Conservation (phyloP, 37 sponge, comb jelly and placozoan genomes). For the Petrosia ficiformis region DNA sequence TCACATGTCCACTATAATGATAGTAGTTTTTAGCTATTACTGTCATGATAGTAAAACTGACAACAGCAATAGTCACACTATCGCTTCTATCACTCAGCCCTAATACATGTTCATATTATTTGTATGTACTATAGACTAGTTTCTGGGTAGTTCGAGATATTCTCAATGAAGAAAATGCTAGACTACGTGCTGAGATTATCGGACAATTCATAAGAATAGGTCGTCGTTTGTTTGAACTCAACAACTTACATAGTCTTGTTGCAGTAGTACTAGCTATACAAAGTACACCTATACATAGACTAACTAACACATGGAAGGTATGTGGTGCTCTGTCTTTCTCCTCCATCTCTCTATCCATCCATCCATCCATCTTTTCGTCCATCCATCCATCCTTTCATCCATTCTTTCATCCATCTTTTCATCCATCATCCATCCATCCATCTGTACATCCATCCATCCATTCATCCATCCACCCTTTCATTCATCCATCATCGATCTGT, state of each 20-base stretch:
- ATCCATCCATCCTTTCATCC: too few relatives aligned
- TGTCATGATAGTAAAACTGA: background rate
- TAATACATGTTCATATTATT: background rate
- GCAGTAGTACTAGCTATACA: slow-evolving; percentile 74
- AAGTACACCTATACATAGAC: slow-evolving; percentile 75
- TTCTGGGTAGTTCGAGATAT: slow-evolving; percentile 77
- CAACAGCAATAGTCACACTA: too few relatives aligned
- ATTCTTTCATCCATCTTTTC: too few relatives aligned
- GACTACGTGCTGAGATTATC: slow-evolving; percentile 58
- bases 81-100: too few relatives aligned
- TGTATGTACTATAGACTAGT: slow-evolving; percentile 35
- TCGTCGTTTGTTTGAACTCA: slow-evolving; percentile 66
- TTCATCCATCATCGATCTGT: too few relatives aligned
- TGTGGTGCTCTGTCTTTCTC: background rate
- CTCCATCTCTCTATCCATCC: too few relatives aligned
- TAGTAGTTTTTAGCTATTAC: too few relatives aligned
- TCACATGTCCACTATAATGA: too few relatives aligned
- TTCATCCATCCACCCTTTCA: too few relatives aligned
- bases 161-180: slow-evolving; percentile 46
- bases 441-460: too few relatives aligned
- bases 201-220: slow-evolving; percentile 67
- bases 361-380: too few relatives aligned
- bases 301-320: slow-evolving; percentile 76
- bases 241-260: slow-evolving; percentile 77
- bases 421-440: too few relatives aligned